Evolutionary conservation across 1,140 invertebrate genomes (phyloP), one percentile per base, ranked within the genome.

Genomic region (Dermatophagoides farinae): DNA sequence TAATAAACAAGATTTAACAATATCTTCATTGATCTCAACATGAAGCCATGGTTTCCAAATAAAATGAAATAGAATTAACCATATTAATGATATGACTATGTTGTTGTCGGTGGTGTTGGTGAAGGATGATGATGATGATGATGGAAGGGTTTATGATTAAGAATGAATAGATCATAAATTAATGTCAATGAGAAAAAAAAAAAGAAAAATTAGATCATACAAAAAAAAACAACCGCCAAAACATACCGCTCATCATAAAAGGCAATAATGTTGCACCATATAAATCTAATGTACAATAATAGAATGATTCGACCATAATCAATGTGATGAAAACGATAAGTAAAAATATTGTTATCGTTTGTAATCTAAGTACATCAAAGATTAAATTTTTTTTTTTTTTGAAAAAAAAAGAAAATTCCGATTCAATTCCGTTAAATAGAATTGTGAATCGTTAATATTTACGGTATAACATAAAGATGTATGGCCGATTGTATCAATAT

Each of bases 381-480:
- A n/a, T n/a, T n/a, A n/a, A n/a, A n/a, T n/a, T n/a, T n/a, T n/a
- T n/a, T 57, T 25, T 40, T 16, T 57, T n/a, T 53, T 53, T 4
- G 51, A 14, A 22, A n/a, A n/a, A n/a, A n/a, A n/a, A n/a, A n/a
- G n/a, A n/a, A n/a, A n/a, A n/a, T n/a, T n/a, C n/a, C n/a, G n/a
- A n/a, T 25, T 52, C 20, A 23, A 52, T 52, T 25, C 14, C 31
- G 6, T 52, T 52, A 22, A n/a, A 52, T 23, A n/a, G n/a, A n/a
- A n/a, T n/a, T n/a, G n/a, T 43, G 41, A 43, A 16, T 43, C 1
- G 9, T 8, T 10, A 40, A 38, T 14, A 47, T 47, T 60, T 60
- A 60, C 59, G 59, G 59, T 18, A 51, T 23, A 51, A 52, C 47
- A 31, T 60, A 60, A 6, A 60, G 47, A 52, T 60, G 46, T 11